Evolutionary conservation across 2,888 invertebrate genomes (phyloP), one percentile per base, ranked within the genome.

Genomic region (Conus canariensis): DNA sequence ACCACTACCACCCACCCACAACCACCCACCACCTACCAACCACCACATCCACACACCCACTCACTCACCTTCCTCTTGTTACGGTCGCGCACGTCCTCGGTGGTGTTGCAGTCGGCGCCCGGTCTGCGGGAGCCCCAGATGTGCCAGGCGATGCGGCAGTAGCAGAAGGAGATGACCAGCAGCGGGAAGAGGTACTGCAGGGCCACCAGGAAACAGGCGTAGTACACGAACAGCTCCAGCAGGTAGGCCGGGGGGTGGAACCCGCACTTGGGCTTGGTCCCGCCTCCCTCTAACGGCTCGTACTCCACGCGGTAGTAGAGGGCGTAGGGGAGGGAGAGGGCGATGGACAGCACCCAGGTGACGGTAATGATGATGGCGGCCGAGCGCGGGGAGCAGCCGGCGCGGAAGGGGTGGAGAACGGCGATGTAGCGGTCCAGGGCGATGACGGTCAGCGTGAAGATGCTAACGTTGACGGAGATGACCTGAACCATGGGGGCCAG

Each of bases 401-500:
- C 98, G 85, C 98, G 97, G 70, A 97, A 93, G 0, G 96, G 96
- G 90, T 96, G 95, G 59, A 97, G 93, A 45, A 97, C 96, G n/a
- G 96, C 96, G 45, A 95, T 95, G 96, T 98, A 98, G 58, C 98
- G 97, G 96, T 98, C 98, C 90, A 98, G 97, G 0, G 98, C 98
- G 91, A 98, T 98, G 88, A 98, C 98, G 19, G 98, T 98, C 45
- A 98, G 96, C 0, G 98, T 98, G 95, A 98, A 98, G 67, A 98
- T 98, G 93, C 98, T 98, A n/a, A 98, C 98, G 95, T 98, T 98
- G 2, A 98, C 98, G 93, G 98, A 98, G 25, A 98, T 97, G 0
- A 98, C 97, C 96, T 98, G 98, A 16, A 98, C 98, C 96, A 98
- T 98, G 0, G 98, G 98, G 93, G 98, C 98, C 96, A 98, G 98